Base-by-base conservation (phyloP, 2,888 invertebrate species). In the Idaea biselata region DNA sequence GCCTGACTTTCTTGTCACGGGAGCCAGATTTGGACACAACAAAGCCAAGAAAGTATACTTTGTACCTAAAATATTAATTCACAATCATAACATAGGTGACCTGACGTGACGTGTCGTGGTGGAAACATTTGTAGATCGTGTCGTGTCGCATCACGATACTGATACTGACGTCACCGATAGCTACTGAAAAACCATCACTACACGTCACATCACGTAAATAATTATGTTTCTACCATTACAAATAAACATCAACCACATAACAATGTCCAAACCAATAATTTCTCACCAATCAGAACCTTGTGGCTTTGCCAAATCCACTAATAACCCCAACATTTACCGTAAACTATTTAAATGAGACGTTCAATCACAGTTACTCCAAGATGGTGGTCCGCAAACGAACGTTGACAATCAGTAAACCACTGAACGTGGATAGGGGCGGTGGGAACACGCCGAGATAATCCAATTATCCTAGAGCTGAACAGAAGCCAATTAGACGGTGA, bases 401-500 rank as follows among this genome's bases (percentile, higher is more conserved):
- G 56, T 18, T 56, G 56, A 74, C 71, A 77, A 74, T 77, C 74
- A 77, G 77, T 80, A 76, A 77, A 74, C 78, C 78, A 71, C 77
- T 62, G 68, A 77, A 79, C 69, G 68, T 66, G 72, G 71, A 74
- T 77, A 78, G 73, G 71, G 79, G 76, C 72, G 75, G 75, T 63
- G 71, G 72, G 72, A 78, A 77, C 74, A 78, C 73, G 72, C 72
- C 65, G 68, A 75, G 81, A 80, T 84, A 84, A 83, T 82, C 82
- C 82, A 83, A 84, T 84, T 84, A 84, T 75, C 72, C 73, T 73
- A 76, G 78, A 75, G 75, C 75, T 71, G 72, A 74, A 78, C 79
- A 76, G 72, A 71, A 70, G 74, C 79, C 80, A 83, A 83, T 84
- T 82, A 83, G 80, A 76, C 74, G 72, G 74, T 74, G 75, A 78